These are phyloP conservation scores for Melanchra persicariae DNA, from an alignment of 2,888 invertebrate genomes.

Conservation along the genomic window DNA sequence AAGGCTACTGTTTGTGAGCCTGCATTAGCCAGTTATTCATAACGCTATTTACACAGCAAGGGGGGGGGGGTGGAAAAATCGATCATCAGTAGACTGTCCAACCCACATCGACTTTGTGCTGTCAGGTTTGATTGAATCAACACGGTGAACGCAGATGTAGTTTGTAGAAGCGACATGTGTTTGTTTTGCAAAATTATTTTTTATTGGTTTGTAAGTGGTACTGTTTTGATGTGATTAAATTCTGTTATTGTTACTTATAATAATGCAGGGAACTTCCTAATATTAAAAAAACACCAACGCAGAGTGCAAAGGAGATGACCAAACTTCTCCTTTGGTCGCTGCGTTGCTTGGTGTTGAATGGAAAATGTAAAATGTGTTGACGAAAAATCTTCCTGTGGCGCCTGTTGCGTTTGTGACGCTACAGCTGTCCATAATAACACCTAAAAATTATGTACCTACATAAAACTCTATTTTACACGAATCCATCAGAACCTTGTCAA, in stretches of 20 bases:
- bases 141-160: slow-evolving; percentile 71
- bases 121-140: slow-evolving; percentile 90
- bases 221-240: background rate
- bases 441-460: too few relatives aligned
- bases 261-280: too few relatives aligned
- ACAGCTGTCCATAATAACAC: too few relatives aligned
- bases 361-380: background rate
- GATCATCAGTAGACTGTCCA: slow-evolving; percentile 85
- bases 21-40: slow-evolving; percentile 74
- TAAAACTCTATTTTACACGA: background rate
- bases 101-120: slow-evolving; percentile 90
- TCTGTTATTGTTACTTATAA: too few relatives aligned
- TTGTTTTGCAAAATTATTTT: slow-evolving; percentile 12
- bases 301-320: too few relatives aligned
- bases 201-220: background rate
- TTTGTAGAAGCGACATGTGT: slow-evolving; percentile 69
- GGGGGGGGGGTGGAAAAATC: slow-evolving; percentile 84
- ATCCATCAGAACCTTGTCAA: slow-evolving; percentile 20
- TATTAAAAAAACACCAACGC: too few relatives aligned
- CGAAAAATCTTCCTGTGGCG: background rate
- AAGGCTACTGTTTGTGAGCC: slow-evolving; percentile 64
- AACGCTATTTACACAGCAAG: slow-evolving; percentile 68
- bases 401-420: too few relatives aligned
- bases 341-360: too few relatives aligned
- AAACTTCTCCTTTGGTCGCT: too few relatives aligned